Base-by-base conservation (phyloP, 1,140 invertebrate genomes). In the Lordiphosa stackelbergi region DNA sequence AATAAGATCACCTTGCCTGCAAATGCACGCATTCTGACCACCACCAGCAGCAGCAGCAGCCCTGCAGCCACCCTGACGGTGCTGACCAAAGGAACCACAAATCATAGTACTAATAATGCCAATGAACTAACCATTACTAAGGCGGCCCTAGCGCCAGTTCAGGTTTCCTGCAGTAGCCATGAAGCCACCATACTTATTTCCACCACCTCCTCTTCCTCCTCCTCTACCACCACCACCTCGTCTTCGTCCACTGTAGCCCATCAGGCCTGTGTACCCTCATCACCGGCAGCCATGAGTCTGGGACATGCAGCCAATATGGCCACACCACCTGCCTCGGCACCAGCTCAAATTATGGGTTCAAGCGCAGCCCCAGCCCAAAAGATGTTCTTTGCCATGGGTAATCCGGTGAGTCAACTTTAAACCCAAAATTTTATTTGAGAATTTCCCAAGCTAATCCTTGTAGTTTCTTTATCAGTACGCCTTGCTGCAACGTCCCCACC, bases 1-100 rank as follows among this genome's bases (percentile, higher is more conserved):
- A 86, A 86, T 41, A 86, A 86, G 43, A 86, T 86, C 31, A 79
- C 85, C 0, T 37, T 87, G 42, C 77, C 85, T 28, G 73, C 77
- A 34, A 87, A 87, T 56, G 83, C 85, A 9, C 85, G 85, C 38
- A 83, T 86, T 8, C 52, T 86, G 49, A 85, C 75, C 8, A 73
- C 77, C 47, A 35, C 3, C 43, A 41, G 40, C 55, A 40, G 57
- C 11, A 40, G 22, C 40, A 12, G 51, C 41, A 9, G 56, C 49
- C 31, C 57, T 9, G 52, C 52, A 38, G 53, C 68, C 34, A 85
- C 79, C 2, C 42, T 85, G 2, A 85, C 79, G 2, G 81, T 85
- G 45, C 69, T 85, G 3, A 73, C 68, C 31, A 85, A 78, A 47
- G 72, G 52, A 31, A 24, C 55, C 37, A 42, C 58, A 64, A 81